Evolutionary conservation across 2,888 invertebrate genomes (phyloP).

Genomic region (Petrolisthes cinctipes): DNA sequence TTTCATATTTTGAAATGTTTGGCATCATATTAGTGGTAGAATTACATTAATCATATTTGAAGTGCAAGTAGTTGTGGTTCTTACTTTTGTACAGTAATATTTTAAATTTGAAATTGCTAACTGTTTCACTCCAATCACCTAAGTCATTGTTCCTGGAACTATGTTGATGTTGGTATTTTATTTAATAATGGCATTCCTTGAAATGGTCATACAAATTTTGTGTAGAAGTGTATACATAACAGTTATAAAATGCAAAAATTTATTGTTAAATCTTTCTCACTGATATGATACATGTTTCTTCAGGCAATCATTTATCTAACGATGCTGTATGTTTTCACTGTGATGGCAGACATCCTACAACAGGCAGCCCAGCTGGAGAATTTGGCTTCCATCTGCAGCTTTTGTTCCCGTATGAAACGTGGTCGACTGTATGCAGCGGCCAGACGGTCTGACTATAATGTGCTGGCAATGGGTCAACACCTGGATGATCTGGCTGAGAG

Average conservation of each 20-base stretch:
- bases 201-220: no score
- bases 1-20: no score
- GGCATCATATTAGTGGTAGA: no score
- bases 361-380: constrained; percentile 72
- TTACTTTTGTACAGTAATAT: no score
- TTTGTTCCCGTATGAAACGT: constrained; percentile 80
- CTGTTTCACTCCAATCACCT: no score
- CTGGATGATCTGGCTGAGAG: constrained; percentile 86
- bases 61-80: no score
- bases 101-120: no score
- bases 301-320: no score
- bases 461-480: constrained; percentile 88
- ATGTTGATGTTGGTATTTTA: no score
- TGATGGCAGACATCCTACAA: constrained; percentile 72
- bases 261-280: neutral
- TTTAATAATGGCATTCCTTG: no score
- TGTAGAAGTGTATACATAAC: neutral
- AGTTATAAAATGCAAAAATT: neutral
- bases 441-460: constrained; percentile 83
- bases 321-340: neutral
- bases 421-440: constrained; percentile 83
- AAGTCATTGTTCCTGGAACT: no score
- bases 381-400: constrained; percentile 76
- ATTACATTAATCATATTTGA: no score
- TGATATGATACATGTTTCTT: neutral